These are phyloP conservation scores for Stichodactyla mertensii DNA, from an alignment of 64 coral and sea anemone genomes.

Conservation along the genomic window DNA sequence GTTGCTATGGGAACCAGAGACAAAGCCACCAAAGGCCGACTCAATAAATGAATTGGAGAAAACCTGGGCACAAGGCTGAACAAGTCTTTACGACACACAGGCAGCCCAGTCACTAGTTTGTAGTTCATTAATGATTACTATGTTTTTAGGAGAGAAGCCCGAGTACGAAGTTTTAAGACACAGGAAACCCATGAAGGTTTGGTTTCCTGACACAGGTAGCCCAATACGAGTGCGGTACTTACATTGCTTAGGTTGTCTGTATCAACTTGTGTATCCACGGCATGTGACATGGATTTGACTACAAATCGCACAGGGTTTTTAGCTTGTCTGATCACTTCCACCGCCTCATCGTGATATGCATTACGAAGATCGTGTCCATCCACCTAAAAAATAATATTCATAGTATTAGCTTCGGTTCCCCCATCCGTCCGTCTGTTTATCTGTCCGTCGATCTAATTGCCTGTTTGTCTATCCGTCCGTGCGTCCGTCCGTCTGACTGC, in stretches of 20 bases:
- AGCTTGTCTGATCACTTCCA: conserved; percentile 76
- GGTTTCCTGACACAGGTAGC: neutral
- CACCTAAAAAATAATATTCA: conserved; percentile 45
- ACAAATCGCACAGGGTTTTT: conserved; percentile 93
- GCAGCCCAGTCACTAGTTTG: neutral
- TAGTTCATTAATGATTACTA: no score
- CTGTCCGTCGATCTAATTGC: neutral
- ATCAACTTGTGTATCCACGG: neutral
- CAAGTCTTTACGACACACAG: neutral
- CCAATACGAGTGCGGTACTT: neutral
- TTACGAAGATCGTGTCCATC: conserved; percentile 87
- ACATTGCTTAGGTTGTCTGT: neutral
- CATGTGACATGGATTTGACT: conserved; percentile 45
- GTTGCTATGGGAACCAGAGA: neutral
- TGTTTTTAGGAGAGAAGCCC: no score
- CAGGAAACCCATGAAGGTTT: no score
- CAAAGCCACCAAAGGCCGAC: no score
- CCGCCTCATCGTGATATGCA: conserved; percentile 88
- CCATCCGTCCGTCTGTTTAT: neutral
- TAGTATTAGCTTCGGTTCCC: neutral
- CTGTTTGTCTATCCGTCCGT: neutral
- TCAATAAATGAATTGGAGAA: no score
- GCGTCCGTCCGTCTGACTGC: neutral
- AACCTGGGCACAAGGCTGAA: no score
- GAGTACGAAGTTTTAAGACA: no score